Evolutionary conservation across 2,888 invertebrate species (phyloP), one percentile per base, ranked within the genome.

Genomic region (Apamea crenata): DNA sequence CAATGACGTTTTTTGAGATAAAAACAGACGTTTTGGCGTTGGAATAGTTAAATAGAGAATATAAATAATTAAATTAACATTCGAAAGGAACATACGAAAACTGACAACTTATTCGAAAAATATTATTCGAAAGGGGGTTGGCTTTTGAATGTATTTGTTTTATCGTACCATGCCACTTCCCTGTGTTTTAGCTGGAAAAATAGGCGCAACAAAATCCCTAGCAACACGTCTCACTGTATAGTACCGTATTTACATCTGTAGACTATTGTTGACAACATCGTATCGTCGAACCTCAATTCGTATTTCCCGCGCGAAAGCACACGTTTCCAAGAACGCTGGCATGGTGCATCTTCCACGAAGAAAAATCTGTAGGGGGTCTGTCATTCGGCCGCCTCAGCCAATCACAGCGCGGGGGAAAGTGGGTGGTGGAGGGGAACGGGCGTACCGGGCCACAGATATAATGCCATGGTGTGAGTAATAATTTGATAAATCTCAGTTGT

Each of bases 381-480:
- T 40, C 73, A 65, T 71, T 77, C 36, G 66, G 66, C 56, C 21
- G 36, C 76, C 44, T 67, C 73, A 68, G 68, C 87, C 82, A 87
- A 87, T 83, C 83, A 83, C 81, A 73, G 69, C 81, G 79, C 74
- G 74, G 78, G 77, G 32, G 78, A 50, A 65, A 81, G 83, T 82
- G 86, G 83, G 86, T 74, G 80, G 73, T 44, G 78, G 69, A 44
- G 36, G 68, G 71, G n/a, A 65, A 67, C 12, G 84, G 85, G 85
- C 61, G 61, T 67, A 40, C 66, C 18, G 32, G 32, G 63, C 61
- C 74, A 71, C 70, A 59, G 63, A 71, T 77, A 74, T 68, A 67
- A 74, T 71, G 65, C 63, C 68, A 76, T 73, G 84, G 84, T 84
- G 80, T 83, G 83, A 69, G 80, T 80, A 21, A 83, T 84, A 76